These are phyloP conservation scores for Haemorhous mexicanus DNA, from an alignment of 2,113 vertebrate genomes.

Conservation along the genomic window DNA sequence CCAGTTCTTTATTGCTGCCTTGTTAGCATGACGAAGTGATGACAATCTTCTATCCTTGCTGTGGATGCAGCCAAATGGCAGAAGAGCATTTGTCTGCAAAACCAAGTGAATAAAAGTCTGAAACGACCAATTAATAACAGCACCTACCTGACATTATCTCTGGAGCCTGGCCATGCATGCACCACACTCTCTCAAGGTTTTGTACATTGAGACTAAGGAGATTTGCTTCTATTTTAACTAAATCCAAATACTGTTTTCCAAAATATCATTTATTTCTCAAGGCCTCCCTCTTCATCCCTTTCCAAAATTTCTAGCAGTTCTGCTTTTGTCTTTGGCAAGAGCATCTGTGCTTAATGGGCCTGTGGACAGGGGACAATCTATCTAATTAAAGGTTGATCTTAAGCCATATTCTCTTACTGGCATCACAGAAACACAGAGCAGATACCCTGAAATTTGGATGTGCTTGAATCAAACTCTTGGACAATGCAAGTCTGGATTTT, in stretches of 20 bases:
- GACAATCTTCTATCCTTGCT: slow-evolving; percentile 26
- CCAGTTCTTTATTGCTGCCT: slow-evolving; percentile 56
- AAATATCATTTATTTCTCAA: neutral
- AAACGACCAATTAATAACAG: slow-evolving; percentile 36
- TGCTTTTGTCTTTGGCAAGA: slow-evolving; percentile 28
- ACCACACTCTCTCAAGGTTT: neutral
- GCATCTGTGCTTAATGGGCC: neutral
- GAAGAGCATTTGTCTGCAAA: slow-evolving; percentile 5
- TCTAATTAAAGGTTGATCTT: slow-evolving; percentile 7
- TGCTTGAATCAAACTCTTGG: neutral
- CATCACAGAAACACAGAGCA: neutral
- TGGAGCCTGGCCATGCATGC: neutral
- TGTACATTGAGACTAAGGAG: neutral
- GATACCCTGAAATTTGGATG: neutral
- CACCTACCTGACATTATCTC: neutral
- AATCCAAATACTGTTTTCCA: neutral
- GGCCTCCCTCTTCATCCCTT: neutral
- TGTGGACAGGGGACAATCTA: neutral
- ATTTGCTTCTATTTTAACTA: neutral
- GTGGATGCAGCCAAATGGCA: slow-evolving; percentile 52
- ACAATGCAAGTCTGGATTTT: neutral
- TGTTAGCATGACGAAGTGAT: slow-evolving; percentile 52
- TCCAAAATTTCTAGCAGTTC: slow-evolving; percentile 30
- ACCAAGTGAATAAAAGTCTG: slow-evolving; percentile 1
- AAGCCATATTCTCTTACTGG: neutral